phyloP scores from a whole-genome alignment of 2,888 invertebrate species.

The Latrodectus hesperus region DNA sequence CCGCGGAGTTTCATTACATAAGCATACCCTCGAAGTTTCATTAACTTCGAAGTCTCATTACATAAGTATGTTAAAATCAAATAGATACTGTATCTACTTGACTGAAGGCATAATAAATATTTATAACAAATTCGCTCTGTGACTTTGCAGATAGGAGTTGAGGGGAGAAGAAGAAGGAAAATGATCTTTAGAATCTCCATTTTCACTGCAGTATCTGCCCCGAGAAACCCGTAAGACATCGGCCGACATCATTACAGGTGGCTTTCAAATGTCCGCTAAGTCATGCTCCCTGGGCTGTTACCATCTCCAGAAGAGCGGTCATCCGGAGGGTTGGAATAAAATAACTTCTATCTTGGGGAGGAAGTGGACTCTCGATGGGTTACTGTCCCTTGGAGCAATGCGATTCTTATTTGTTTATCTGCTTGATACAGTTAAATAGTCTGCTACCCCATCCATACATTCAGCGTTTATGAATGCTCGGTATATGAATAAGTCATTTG shows the following conservation, averaged over 20 bases:
- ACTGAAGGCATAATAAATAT: too few relatives aligned
- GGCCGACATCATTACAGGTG: conserved; percentile 5
- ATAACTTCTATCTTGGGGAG: not conserved
- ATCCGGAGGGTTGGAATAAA: conserved; percentile 17
- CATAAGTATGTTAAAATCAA: too few relatives aligned
- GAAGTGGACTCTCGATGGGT: not conserved
- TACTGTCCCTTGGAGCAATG: not conserved
- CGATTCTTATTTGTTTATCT: conserved; percentile 2
- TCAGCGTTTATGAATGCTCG: not conserved
- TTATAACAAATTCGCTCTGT: too few relatives aligned
- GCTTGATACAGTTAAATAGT: not conserved
- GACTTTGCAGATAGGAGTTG: too few relatives aligned
- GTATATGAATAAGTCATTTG: not conserved
- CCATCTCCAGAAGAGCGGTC: conserved; percentile 2
- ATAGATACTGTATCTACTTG: too few relatives aligned
- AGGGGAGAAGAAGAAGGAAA: not conserved
- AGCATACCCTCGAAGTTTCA: too few relatives aligned
- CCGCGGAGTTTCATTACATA: too few relatives aligned
- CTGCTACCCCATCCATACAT: not conserved
- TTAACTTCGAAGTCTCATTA: too few relatives aligned
- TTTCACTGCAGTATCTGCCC: not conserved
- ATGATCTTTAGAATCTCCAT: not conserved
- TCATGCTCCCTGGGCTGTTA: conserved; percentile 18
- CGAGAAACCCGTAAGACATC: not conserved
- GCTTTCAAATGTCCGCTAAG: conserved; percentile 3